A percentile compares a stretch with the other conserved stretches of the same genome.
These are phyloP conservation scores for Nomada fucata DNA, from an alignment of 2,888 invertebrate genomes.

Conservation along the genomic window DNA sequence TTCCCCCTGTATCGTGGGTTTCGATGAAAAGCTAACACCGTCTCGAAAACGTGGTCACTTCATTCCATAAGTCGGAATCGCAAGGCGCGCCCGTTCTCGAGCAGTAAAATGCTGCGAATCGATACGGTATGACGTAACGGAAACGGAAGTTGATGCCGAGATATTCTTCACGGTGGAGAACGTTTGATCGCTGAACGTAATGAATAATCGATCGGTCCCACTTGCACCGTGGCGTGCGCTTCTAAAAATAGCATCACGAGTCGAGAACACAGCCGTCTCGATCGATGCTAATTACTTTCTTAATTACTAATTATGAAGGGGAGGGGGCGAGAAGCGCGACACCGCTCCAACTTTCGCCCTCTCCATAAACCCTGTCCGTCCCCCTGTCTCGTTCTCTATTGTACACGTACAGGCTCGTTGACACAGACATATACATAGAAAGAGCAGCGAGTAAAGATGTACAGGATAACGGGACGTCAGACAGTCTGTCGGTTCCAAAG, in stretches of 20 bases:
- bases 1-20: too few relatives aligned
- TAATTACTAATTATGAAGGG: constrained; percentile 65
- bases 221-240: not conserved
- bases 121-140: constrained; percentile 13
- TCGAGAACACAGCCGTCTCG: constrained; percentile 28
- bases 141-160: not conserved
- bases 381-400: not conserved
- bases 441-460: constrained; percentile 44
- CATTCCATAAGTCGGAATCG: constrained; percentile 4
- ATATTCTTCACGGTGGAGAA: not conserved
- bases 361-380: not conserved
- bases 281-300: constrained; percentile 71
- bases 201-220: constrained; percentile 41
- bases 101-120: constrained; percentile 15
- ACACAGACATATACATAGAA: not conserved
- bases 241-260: constrained; percentile 48
- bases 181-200: constrained; percentile 14
- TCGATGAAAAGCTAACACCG: too few relatives aligned
- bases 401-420: not conserved
- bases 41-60: not conserved
- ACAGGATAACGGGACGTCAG: constrained; percentile 60
- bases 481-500: constrained; percentile 65
- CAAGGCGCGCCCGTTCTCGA: not conserved
- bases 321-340: constrained; percentile 45
- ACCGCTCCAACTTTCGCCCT: not conserved